These are phyloP conservation scores for Rynchops niger DNA, from an alignment of 2,113 vertebrate genomes.

Conservation along the genomic window DNA sequence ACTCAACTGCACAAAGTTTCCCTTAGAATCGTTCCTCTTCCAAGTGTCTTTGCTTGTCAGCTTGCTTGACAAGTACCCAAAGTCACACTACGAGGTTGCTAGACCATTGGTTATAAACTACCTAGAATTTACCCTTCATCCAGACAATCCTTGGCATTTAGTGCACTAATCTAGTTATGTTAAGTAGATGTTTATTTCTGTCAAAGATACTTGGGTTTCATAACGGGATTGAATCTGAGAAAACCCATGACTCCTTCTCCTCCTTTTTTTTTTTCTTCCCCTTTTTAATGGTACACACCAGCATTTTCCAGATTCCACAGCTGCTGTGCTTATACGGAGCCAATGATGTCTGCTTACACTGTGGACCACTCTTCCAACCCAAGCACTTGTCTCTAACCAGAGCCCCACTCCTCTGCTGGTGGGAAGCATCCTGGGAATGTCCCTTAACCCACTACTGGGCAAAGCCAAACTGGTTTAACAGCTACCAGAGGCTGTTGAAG, in stretches of 20 bases:
- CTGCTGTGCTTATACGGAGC: background rate
- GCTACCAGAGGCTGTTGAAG: background rate
- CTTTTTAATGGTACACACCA: background rate
- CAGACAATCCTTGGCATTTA: background rate
- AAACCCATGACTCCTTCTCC: background rate
- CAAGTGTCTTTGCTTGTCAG: background rate
- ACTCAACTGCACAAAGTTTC: background rate
- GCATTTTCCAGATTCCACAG: background rate
- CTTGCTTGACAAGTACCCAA: background rate
- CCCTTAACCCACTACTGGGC: background rate
- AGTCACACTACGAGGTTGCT: background rate
- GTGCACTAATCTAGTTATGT: background rate
- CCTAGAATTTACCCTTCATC: background rate
- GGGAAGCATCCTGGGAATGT: background rate
- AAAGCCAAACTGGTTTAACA: background rate
- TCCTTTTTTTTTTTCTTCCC: background rate
- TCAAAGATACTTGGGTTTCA: background rate
- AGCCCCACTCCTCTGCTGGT: background rate
- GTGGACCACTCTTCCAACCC: background rate
- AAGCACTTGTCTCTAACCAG: background rate
- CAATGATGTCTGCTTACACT: background rate
- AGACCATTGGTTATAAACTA: background rate
- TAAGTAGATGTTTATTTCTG: background rate
- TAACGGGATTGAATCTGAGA: background rate
- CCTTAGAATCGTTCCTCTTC: background rate